Evolutionary conservation across 2,888 invertebrate genomes (phyloP), one percentile per base, ranked within the genome.

Genomic region (Auanema sp.): DNA sequence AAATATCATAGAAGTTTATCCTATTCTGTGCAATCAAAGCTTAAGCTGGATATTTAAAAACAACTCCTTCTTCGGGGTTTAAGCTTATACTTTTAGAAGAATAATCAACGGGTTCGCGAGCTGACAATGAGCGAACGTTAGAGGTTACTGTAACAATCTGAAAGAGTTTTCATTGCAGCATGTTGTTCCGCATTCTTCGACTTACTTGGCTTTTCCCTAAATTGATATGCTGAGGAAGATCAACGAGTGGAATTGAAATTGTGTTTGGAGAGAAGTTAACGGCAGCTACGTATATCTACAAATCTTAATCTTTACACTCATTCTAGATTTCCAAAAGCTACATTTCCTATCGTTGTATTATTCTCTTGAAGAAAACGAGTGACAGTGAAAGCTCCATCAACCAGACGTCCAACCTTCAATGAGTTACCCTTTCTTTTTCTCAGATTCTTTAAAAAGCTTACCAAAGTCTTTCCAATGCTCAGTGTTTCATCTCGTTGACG

Each of bases 331-430:
- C 11, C 10, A 21, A 41, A 49, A 68, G 68, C 63, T 47, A 75
- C 75, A 64, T 69, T 68, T 62, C 71, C 71, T 12, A 60, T 68
- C 0, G 75, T 75, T 10, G 63, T 24, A 55, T 72, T 73, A 40
- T 72, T 71, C 16, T 65, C 65, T 51, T 66, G 60, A 43, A 63
- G 60, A 64, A 79, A 81, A 18, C 81, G 64, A 10, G 79, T 75
- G 21, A 81, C 59, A 12, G 76, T 73, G 62, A 81, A 81, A 0
- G 75, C 75, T 6, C 71, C 70, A 56, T 78, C 69, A 1, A 72
- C 70, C 12, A 72, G 56, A 25, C 68, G 44, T 50, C 70, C 72
- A 49, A 69, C 47, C 51, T 62, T 1, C 40, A 6, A 33, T 60
- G 41, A 41, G 2, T 16, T 16, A 16, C 18, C 40, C 14, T n/a